A percentile compares a stretch with the other conserved stretches of the same genome.
Evolutionary conservation across 2,888 invertebrate genomes (phyloP).

Genomic region (Adelphocoris suturalis): DNA sequence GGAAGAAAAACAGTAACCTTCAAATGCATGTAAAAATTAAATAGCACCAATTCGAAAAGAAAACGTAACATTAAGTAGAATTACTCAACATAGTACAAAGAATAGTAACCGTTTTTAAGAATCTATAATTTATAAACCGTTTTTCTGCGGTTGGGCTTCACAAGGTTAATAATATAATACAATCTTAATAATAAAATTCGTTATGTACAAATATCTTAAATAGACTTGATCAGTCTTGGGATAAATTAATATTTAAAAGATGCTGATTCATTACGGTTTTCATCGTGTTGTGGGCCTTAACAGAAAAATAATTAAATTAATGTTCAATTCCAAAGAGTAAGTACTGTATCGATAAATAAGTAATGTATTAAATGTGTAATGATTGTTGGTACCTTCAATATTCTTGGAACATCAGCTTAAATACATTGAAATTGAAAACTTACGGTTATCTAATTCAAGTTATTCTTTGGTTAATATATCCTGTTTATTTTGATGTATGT

Average conservation of each 20-base stretch:
- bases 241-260: constrained; percentile 33
- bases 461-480: constrained; percentile 17
- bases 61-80: constrained; percentile 33
- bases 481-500: constrained; percentile 10
- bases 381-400: constrained; percentile 8
- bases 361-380: neutral
- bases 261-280: constrained; percentile 29
- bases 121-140: constrained; percentile 37
- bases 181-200: constrained; percentile 58
- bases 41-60: constrained; percentile 64
- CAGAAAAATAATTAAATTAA: neutral
- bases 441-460: constrained; percentile 10
- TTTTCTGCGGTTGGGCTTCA: neutral
- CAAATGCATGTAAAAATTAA: constrained; percentile 66
- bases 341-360: neutral
- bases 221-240: constrained; percentile 62
- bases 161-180: constrained; percentile 47
- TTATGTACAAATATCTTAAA: constrained; percentile 64
- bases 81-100: constrained; percentile 40
- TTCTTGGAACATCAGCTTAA: constrained; percentile 44
- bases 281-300: neutral
- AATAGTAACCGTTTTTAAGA: neutral
- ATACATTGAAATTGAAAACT: neutral
- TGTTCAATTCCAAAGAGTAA: neutral
- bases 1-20: constrained; percentile 27